A percentile compares a stretch with the other conserved stretches of the same genome.
Conservation (phyloP, 2,113 vertebrate species). For the Albula goreensis region DNA sequence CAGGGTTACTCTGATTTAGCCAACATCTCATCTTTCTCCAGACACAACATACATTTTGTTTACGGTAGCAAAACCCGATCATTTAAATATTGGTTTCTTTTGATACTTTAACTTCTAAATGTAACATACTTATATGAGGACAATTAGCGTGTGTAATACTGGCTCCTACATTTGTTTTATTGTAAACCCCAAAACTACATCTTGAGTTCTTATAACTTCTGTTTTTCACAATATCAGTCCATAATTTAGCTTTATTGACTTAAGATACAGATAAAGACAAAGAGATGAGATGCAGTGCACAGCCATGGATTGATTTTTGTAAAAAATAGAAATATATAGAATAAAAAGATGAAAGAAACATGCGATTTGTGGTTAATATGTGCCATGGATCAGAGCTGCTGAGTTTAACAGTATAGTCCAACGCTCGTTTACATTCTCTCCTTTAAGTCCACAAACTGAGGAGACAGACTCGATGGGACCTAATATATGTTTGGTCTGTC, state of each 20-base stretch:
- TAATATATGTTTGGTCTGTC: neutral
- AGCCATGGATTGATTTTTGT: too few species aligned
- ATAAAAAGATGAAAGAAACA: too few species aligned
- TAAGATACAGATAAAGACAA: neutral
- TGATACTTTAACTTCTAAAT: neutral
- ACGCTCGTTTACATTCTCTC: too few species aligned
- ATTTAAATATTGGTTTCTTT: too few species aligned
- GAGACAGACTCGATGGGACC: neutral
- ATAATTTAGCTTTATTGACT: neutral
- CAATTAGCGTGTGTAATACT: too few species aligned
- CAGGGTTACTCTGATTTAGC: neutral
- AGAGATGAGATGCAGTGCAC: too few species aligned
- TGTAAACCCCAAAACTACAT: neutral
- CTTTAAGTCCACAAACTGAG: neutral
- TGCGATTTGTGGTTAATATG: too few species aligned
- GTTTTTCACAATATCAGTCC: neutral
- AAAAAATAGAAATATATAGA: too few species aligned
- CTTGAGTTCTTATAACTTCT: neutral
- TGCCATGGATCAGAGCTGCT: too few species aligned
- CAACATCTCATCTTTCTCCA: slow-evolving; percentile 1
- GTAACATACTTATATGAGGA: too few species aligned
- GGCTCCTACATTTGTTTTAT: neutral
- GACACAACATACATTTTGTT: neutral
- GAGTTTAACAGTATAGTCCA: too few species aligned
- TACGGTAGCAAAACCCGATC: neutral